Percentiles rank a stretch among this genome's conserved stretches.
Conservation (phyloP, 1,140 invertebrate species). For the Cydia pomonella region DNA sequence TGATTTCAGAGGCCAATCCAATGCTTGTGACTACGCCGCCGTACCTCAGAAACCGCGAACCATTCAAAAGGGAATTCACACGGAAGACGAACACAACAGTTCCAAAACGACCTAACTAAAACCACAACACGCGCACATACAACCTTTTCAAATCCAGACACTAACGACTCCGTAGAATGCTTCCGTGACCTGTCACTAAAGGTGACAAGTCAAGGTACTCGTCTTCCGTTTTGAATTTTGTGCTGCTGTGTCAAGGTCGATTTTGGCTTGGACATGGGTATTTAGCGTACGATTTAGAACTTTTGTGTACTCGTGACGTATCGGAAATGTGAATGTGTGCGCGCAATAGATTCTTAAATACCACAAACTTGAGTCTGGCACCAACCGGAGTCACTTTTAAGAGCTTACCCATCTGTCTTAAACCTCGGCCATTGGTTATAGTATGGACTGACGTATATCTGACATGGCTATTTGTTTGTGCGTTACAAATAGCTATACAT, state of each 20-base stretch:
- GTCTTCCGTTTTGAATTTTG: not conserved
- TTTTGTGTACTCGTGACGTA: not conserved
- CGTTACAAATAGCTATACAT: no score
- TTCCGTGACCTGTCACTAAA: slow-evolving; percentile 4
- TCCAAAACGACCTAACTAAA: not conserved
- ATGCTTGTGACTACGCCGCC: not conserved
- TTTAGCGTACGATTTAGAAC: not conserved
- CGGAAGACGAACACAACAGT: not conserved
- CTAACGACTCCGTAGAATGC: not conserved
- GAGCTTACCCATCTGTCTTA: no score
- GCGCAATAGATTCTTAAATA: no score
- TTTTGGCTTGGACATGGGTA: not conserved
- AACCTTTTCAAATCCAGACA: not conserved
- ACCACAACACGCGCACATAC: not conserved
- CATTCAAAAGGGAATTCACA: slow-evolving; percentile 8
- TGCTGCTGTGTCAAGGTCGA: not conserved
- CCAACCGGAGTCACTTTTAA: no score
- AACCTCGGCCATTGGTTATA: no score
- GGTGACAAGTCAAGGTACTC: not conserved
- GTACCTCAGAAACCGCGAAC: slow-evolving; percentile 1
- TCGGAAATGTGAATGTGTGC: not conserved
- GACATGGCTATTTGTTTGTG: no score
- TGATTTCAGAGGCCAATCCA: not conserved
- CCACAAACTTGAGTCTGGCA: no score
- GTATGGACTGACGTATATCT: no score